Conservation (phyloP, 2,888 invertebrate genomes). For the Heliconius aoede region DNA sequence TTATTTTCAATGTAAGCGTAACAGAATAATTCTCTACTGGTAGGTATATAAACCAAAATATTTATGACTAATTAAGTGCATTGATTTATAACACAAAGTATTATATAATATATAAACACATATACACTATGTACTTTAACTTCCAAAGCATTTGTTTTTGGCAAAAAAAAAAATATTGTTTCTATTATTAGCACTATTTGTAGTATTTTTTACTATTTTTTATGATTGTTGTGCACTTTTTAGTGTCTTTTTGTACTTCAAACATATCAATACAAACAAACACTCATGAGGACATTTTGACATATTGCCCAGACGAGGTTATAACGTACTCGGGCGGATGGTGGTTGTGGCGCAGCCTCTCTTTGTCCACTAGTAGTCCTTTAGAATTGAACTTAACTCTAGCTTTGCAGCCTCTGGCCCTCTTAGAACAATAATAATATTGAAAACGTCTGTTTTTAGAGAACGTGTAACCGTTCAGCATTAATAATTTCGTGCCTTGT, state of each 20-base stretch:
- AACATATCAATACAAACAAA: neutral
- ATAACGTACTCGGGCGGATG: constrained; percentile 51
- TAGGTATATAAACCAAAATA: neutral
- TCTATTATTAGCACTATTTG: neutral
- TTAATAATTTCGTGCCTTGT: constrained; percentile 37
- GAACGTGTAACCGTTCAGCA: constrained; percentile 41
- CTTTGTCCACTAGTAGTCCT: constrained; percentile 14
- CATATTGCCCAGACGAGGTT: constrained; percentile 29
- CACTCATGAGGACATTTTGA: constrained; percentile 38
- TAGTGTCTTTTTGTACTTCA: neutral
- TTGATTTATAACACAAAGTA: neutral
- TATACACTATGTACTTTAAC: neutral
- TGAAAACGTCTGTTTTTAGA: constrained; percentile 35
- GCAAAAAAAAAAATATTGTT: neutral
- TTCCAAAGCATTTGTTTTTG: neutral
- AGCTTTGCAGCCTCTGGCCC: constrained; percentile 51
- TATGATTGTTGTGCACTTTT: neutral
- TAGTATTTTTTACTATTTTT: neutral
- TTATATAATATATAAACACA: neutral
- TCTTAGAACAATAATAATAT: constrained; percentile 52
- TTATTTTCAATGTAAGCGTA: neutral
- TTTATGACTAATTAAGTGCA: neutral
- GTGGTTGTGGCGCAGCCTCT: constrained; percentile 49
- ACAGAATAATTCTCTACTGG: neutral
- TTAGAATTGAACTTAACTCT: constrained; percentile 42